Conservation (phyloP, 2,113 vertebrate genomes). For the Pelusios castaneus region DNA sequence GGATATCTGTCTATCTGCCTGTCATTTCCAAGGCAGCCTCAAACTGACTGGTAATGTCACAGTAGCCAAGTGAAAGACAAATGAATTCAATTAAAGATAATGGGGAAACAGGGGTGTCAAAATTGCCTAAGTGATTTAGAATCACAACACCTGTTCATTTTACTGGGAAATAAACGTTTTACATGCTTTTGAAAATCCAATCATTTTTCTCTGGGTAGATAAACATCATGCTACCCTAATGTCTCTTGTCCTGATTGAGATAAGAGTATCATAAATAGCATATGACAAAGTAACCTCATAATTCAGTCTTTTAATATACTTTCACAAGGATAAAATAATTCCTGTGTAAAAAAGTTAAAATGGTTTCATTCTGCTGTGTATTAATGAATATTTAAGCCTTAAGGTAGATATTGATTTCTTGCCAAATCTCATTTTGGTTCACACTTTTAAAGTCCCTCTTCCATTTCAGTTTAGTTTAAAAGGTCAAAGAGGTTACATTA, state of each 20-base stretch:
- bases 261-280: slow-evolving; percentile 43
- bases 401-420: slow-evolving; percentile 61
- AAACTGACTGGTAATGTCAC: slow-evolving; percentile 21
- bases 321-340: slow-evolving; percentile 54
- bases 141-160: slow-evolving; percentile 25
- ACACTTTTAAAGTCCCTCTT: slow-evolving; percentile 35
- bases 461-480: slow-evolving; percentile 58
- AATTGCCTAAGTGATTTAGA: slow-evolving; percentile 49
- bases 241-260: slow-evolving; percentile 19
- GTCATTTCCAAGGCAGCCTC: slow-evolving; percentile 13
- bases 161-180: slow-evolving; percentile 51
- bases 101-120: slow-evolving; percentile 34
- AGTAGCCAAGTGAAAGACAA: slow-evolving; percentile 56
- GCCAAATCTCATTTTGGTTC: slow-evolving; percentile 45
- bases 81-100: slow-evolving; percentile 52
- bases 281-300: slow-evolving; percentile 44
- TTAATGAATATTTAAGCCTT: slow-evolving; percentile 57
- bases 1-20: fast-evolving
- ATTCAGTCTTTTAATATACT: slow-evolving; percentile 17
- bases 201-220: slow-evolving; percentile 48
- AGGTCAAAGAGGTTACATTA: slow-evolving; percentile 54
- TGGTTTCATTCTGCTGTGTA: slow-evolving; percentile 51
- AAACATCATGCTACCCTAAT: not conserved
- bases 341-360: slow-evolving; percentile 47
- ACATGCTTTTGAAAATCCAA: slow-evolving; percentile 48